Base-by-base conservation (phyloP, 1,140 invertebrate species). In the Acromyrmex heyeri region DNA sequence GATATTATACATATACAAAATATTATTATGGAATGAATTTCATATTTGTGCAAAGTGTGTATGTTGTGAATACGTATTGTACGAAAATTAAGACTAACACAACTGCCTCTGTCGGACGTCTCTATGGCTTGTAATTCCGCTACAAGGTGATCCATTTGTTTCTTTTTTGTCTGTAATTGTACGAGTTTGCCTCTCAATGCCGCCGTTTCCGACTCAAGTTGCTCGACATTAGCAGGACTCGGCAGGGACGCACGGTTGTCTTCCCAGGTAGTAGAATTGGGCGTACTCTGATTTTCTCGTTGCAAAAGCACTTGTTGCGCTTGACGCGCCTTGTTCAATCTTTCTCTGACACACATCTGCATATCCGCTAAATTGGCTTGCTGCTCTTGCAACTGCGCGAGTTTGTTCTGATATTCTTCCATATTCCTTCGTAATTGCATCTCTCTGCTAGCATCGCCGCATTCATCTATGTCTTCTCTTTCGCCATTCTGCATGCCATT, bases 131-230 rank as follows among this genome's bases (percentile, higher is more conserved):
- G 94, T 1, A 95, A 85, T 81, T 95, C 94, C n/a, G 94, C 91
- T 44, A 95, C 92, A 34, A 95, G 88, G 30, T 94, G 93, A 85
- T 95, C 95, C 94, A 95, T 95, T 44, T 93, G 93, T 64, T 93
- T 92, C 64, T 95, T 95, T 30, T 95, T 95, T 50, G 88, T 91
- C 78, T 95, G 94, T 6, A 95, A 89, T 57, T 94, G 91, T 8
- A 92, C 92, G 6, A 95, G 88, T 88, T 95, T 95, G 34, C 89
- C 92, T 53, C 93, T 88, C 2, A 95, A 72, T 0, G 73, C 92
- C 6, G 91, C 91, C 55, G 95, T 94, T 86, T 94, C 93, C 0
- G 92, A 89, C 75, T 94, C 92, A 3, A 95, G 87, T 57, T 93
- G 90, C 7, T 94, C 93, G 12, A 92, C 86, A 21, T 94, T 91